Evolutionary conservation across 2,888 invertebrate genomes (phyloP).

Genomic region (Acronicta leporina): DNA sequence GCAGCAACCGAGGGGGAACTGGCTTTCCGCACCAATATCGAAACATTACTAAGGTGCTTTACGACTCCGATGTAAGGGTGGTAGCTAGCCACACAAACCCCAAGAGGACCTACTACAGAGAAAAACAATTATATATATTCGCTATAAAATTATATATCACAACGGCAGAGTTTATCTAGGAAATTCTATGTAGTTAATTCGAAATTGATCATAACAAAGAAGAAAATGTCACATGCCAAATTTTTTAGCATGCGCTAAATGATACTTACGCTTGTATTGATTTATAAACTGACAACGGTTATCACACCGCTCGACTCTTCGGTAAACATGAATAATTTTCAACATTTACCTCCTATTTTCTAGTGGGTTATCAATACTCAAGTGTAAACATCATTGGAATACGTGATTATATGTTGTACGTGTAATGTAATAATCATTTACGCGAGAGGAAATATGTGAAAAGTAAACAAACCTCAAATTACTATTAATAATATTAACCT

Average conservation of each 20-base stretch:
- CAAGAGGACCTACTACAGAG: too few relatives aligned
- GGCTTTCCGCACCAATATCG: too few relatives aligned
- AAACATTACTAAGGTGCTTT: too few relatives aligned
- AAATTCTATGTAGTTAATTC: too few relatives aligned
- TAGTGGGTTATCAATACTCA: conserved; percentile 11
- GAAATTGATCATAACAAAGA: too few relatives aligned
- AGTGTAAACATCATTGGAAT: conserved; percentile 13
- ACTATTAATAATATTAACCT: conserved; percentile 15
- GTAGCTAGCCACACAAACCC: too few relatives aligned
- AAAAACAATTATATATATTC: too few relatives aligned
- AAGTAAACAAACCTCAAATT: conserved; percentile 19
- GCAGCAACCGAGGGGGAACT: too few relatives aligned
- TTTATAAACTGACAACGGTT: conserved; percentile 26
- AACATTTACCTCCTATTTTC: conserved; percentile 26
- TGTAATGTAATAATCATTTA: conserved; percentile 14
- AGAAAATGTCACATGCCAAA: too few relatives aligned
- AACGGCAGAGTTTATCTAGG: too few relatives aligned
- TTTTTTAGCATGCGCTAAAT: conserved; percentile 40
- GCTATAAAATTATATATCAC: too few relatives aligned
- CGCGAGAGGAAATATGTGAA: conserved; percentile 25
- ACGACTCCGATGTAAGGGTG: too few relatives aligned
- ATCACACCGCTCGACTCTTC: conserved; percentile 9
- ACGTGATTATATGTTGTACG: conserved; percentile 36
- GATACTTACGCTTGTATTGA: conserved; percentile 40
- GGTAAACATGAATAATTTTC: conserved; percentile 15